Evolutionary conservation across 2,888 invertebrate genomes (phyloP).

Genomic region (Cotesia congregata): DNA sequence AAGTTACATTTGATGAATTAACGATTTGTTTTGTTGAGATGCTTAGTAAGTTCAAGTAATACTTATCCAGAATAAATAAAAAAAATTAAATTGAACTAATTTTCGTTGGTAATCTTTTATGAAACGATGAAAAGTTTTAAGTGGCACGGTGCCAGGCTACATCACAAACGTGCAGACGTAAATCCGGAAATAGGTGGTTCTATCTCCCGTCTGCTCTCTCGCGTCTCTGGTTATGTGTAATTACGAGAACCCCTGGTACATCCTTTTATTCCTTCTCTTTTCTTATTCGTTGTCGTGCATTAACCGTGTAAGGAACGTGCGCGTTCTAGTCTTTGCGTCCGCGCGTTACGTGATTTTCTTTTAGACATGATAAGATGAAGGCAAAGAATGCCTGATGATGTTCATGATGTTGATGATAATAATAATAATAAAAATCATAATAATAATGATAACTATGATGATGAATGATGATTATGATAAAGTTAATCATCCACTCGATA

Average conservation of each 20-base stretch:
- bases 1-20: neutral
- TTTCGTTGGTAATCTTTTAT: constrained; percentile 27
- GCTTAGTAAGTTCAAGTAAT: neutral
- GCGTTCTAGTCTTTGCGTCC: constrained; percentile 41
- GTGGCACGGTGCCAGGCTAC: constrained; percentile 41
- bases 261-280: constrained; percentile 32
- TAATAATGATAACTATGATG: neutral
- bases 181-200: constrained; percentile 45
- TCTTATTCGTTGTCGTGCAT: constrained; percentile 29
- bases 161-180: constrained; percentile 33
- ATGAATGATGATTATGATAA: neutral
- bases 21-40: neutral
- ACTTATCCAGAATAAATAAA: neutral
- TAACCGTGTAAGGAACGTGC: constrained; percentile 29
- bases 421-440: neutral
- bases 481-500: neutral
- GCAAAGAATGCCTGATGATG: neutral
- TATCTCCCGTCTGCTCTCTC: constrained; percentile 35
- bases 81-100: constrained; percentile 17
- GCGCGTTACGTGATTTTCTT: constrained; percentile 6
- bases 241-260: constrained; percentile 37
- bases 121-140: constrained; percentile 24
- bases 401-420: neutral
- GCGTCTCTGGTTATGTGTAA: constrained; percentile 36
- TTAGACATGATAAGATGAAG: constrained; percentile 1